Conservation (phyloP, 2,888 invertebrate genomes). For the Dendrolimus houi region DNA sequence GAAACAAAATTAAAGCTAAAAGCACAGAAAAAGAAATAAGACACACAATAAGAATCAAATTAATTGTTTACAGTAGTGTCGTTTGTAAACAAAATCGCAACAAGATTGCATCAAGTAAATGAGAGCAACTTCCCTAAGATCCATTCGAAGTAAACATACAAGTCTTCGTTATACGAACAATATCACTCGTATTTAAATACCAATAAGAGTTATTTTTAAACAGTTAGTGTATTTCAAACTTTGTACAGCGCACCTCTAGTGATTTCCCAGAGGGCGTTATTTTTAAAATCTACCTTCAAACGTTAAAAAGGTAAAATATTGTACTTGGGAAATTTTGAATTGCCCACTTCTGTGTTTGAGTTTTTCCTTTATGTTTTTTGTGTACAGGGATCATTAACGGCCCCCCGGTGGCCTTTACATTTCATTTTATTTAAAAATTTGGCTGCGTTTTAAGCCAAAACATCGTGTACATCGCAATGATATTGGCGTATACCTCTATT, state of each 20-base stretch:
- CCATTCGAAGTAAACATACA: slow-evolving; percentile 34
- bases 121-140: slow-evolving; percentile 25
- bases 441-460: neutral
- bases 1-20: neutral
- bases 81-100: slow-evolving; percentile 31
- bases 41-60: slow-evolving; percentile 5
- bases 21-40: neutral
- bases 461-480: no score
- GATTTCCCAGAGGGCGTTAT: slow-evolving; percentile 69
- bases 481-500: no score
- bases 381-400: slow-evolving; percentile 32
- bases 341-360: slow-evolving; percentile 28
- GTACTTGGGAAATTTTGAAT: slow-evolving; percentile 46
- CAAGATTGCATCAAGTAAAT: slow-evolving; percentile 38
- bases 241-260: slow-evolving; percentile 39
- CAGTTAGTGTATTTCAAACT: slow-evolving; percentile 20
- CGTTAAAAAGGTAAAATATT: slow-evolving; percentile 57
- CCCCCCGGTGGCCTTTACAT: slow-evolving; percentile 17
- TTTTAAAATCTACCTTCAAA: slow-evolving; percentile 52
- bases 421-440: slow-evolving; percentile 24
- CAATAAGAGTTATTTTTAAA: neutral
- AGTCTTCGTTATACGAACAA: slow-evolving; percentile 9
- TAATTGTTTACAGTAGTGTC: slow-evolving; percentile 29
- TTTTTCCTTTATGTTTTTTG: slow-evolving; percentile 33
- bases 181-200: slow-evolving; percentile 15